Percentiles rank a stretch among this genome's conserved stretches.
These are phyloP conservation scores for Rhodeus uyekii DNA, from an alignment of 2,797 vertebrate genomes.

Conservation along the genomic window DNA sequence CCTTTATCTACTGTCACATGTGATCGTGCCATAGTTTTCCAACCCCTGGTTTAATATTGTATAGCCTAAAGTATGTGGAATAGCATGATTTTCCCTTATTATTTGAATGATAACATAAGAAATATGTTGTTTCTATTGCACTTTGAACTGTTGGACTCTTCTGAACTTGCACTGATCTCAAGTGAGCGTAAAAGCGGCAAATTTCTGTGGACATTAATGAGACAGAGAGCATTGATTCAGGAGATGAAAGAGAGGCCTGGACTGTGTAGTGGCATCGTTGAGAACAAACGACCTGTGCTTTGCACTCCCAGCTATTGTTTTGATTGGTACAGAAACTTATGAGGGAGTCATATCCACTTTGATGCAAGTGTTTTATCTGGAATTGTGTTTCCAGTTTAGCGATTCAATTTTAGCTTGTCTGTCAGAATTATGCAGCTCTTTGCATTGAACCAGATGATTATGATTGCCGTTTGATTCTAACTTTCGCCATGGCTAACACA, in stretches of 20 bases:
- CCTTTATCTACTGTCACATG: background rate
- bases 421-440: background rate
- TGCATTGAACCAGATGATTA: background rate
- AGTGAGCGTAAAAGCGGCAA: conserved; percentile 3
- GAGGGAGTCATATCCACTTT: background rate
- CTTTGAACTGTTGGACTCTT: background rate
- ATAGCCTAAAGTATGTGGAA: background rate
- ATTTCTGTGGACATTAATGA: conserved; percentile 37
- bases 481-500: background rate
- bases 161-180: background rate
- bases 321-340: background rate
- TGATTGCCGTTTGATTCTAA: background rate
- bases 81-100: background rate
- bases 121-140: background rate
- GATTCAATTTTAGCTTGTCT: background rate
- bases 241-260: conserved; percentile 16
- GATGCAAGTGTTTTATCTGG: background rate
- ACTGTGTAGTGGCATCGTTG: conserved; percentile 1
- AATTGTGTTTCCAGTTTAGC: background rate
- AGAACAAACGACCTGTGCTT: conserved; percentile 28
- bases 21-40: background rate
- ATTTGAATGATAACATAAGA: background rate
- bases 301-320: conserved; percentile 1
- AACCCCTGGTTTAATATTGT: background rate
- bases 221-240: conserved; percentile 19